Evolutionary conservation across 1,140 invertebrate species (phyloP), one percentile per base, ranked within the genome.

Genomic region (Bombus polaris): DNA sequence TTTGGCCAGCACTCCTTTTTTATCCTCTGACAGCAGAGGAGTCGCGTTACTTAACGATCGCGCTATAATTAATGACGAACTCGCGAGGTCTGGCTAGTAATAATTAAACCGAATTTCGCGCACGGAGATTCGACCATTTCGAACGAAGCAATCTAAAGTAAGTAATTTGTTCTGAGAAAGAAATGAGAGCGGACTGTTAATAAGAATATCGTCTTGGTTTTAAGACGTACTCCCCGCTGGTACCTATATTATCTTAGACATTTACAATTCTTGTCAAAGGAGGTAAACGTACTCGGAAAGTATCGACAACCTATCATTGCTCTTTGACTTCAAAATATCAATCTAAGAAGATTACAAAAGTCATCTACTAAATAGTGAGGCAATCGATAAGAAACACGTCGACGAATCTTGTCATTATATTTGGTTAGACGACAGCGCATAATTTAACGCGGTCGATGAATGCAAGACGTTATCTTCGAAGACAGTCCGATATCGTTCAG

Each of bases 51-150:
- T 78, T 78, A 78, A 83, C 74, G 74, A 83, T 77, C 73, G 28
- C 25, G 5, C 73, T 8, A 65, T 77, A 83, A 78, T 84, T 79
- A 84, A 79, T 44, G 74, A 70, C 65, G 68, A 84, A 44, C 71
- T 71, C 66, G 37, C n/a, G 65, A 59, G 37, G 12, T 68, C 35
- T 32, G 72, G 8, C 25, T 12, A 18, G 25, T 3, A 18, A 15
- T 59, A 66, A 47, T 83, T 76, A 59, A 12, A 57, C 35, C 25
- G 28, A 53, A 57, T 77, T 53, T 47, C n/a, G 42, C 15, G 42
- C 25, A 44, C 53, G 9, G 28, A 39, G 25, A 47, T 37, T n/a
- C 13, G 6, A n/a, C 8, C 39, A 25, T 44, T 35, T 47, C 22
- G 47, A 76, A n/a, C 42, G n/a, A 18, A 59, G 66, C 59, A 39